A percentile compares a stretch with the other conserved stretches of the same genome.
These are phyloP conservation scores for Planococcus citri DNA, from an alignment of 1,140 invertebrate species.

Conservation along the genomic window DNA sequence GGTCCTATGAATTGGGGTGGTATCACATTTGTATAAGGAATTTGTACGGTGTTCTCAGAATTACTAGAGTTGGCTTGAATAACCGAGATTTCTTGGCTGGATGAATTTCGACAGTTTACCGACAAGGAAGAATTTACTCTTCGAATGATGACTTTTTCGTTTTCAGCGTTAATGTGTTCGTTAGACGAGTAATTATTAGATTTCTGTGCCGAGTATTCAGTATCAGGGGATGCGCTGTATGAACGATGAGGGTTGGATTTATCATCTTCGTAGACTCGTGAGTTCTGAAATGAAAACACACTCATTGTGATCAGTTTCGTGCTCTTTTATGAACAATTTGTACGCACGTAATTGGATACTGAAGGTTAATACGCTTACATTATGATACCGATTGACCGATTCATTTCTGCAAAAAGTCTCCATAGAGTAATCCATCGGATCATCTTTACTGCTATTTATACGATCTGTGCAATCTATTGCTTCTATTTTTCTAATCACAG, in stretches of 20 bases:
- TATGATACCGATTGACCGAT: not conserved
- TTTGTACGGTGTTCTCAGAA: not conserved
- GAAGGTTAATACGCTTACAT: not conserved
- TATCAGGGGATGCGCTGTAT: not conserved
- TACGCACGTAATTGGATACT: no score
- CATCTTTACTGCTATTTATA: not conserved
- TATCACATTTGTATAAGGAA: not conserved
- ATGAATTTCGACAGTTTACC: not conserved
- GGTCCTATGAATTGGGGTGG: slow-evolving; percentile 37
- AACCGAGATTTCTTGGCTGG: slow-evolving; percentile 36
- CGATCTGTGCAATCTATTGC: not conserved
- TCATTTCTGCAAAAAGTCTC: not conserved
- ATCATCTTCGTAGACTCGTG: not conserved
- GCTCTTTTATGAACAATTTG: no score
- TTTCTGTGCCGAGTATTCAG: not conserved
- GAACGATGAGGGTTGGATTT: not conserved
- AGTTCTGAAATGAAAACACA: not conserved
- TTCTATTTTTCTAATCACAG: not conserved
- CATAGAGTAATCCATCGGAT: not conserved
- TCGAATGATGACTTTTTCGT: not conserved
- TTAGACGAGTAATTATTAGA: not conserved
- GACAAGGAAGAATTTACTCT: not conserved
- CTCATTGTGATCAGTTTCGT: no score
- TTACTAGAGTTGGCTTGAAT: slow-evolving; percentile 31
- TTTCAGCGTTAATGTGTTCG: not conserved